Evolutionary conservation across 2,113 vertebrate genomes (phyloP).

Genomic region (Coregonus clupeaformis): DNA sequence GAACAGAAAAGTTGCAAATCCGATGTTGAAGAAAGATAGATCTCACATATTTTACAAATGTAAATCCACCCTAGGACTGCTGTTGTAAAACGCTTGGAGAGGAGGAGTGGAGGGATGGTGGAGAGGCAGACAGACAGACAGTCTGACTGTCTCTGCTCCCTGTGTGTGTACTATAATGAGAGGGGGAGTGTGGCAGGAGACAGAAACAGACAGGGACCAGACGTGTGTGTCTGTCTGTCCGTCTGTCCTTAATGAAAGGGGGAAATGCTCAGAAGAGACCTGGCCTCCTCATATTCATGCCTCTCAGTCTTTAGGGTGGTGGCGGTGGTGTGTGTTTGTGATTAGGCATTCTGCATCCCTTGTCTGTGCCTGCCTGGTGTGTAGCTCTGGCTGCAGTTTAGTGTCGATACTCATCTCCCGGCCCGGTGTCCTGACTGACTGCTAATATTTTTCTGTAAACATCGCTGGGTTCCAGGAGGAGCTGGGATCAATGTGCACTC

Average conservation of each 20-base stretch:
- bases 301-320: no score
- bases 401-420: conserved; percentile 64
- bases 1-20: no score
- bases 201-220: conserved; percentile 48
- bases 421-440: conserved; percentile 55
- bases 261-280: not conserved
- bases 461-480: conserved; percentile 42
- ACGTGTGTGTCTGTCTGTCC: conserved; percentile 17
- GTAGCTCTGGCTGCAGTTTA: conserved; percentile 16
- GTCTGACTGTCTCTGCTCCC: conserved; percentile 59
- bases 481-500: conserved; percentile 57
- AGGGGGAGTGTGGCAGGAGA: conserved; percentile 58
- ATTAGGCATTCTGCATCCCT: not conserved
- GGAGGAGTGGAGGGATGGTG: conserved; percentile 18
- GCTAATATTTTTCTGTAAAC: conserved; percentile 68
- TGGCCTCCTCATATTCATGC: not conserved
- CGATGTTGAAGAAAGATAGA: no score
- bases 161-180: conserved; percentile 59
- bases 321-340: not conserved
- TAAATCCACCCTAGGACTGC: not conserved
- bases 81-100: not conserved
- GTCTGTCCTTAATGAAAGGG: conserved; percentile 19
- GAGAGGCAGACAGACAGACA: conserved; percentile 52
- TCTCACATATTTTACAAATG: no score
- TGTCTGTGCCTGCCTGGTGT: not conserved